A percentile compares a stretch with the other conserved stretches of the same genome.
Conservation (phyloP, 2,113 vertebrate genomes). For the Oreochromis spilurus region DNA sequence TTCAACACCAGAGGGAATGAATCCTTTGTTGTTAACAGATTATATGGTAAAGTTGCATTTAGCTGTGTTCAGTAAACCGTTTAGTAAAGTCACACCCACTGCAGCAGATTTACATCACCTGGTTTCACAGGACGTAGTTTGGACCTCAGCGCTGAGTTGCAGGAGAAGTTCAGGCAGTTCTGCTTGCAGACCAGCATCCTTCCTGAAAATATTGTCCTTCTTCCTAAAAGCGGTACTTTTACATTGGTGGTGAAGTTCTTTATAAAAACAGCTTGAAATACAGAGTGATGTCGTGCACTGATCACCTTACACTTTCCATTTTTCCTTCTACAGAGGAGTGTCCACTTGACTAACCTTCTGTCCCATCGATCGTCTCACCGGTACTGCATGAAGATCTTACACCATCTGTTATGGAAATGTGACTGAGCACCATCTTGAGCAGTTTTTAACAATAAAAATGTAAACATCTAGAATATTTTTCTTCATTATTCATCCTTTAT, state of each 20-base stretch:
- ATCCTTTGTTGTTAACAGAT: constrained; percentile 71
- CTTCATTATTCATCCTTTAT: constrained; percentile 77
- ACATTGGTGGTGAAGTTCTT: neutral
- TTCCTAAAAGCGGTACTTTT: constrained; percentile 71
- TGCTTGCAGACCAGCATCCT: constrained; percentile 69
- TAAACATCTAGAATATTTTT: constrained; percentile 88
- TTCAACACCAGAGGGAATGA: constrained; percentile 41
- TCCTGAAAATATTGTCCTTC: constrained; percentile 69
- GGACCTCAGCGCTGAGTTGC: constrained; percentile 52
- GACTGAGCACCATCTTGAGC: neutral
- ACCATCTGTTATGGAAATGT: neutral
- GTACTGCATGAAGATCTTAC: neutral
- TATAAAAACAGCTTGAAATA: neutral
- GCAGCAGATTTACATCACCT: neutral
- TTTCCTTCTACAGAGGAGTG: constrained; percentile 52
- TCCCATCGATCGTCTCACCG: neutral
- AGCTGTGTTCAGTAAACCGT: neutral
- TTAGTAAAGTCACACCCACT: neutral
- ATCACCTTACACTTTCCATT: neutral
- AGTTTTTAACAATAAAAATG: constrained; percentile 44
- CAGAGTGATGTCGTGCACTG: neutral
- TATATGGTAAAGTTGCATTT: constrained; percentile 73
- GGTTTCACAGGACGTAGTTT: constrained; percentile 22
- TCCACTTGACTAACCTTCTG: constrained; percentile 10
- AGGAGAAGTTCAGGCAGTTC: constrained; percentile 74